Percentiles rank a stretch among this genome's conserved stretches.
These are phyloP conservation scores for Acanthurus tractus DNA, from an alignment of 2,797 vertebrate genomes.

Conservation along the genomic window DNA sequence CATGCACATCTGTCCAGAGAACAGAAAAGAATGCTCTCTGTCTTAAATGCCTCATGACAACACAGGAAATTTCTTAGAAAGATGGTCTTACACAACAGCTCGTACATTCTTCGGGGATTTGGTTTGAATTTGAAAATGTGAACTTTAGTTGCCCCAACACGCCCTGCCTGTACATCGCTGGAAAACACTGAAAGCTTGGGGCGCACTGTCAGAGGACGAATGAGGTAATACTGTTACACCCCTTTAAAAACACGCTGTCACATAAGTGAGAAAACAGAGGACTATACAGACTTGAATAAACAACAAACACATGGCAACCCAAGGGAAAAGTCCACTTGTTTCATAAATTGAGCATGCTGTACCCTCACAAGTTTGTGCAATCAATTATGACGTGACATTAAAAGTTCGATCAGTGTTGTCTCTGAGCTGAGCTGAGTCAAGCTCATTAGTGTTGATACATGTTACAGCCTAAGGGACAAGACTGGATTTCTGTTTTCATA, in stretches of 20 bases:
- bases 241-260: slow-evolving; percentile 67
- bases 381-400: slow-evolving; percentile 30
- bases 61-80: slow-evolving; percentile 54
- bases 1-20: slow-evolving; percentile 6
- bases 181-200: slow-evolving; percentile 63
- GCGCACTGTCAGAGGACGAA: slow-evolving; percentile 68
- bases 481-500: slow-evolving; percentile 13
- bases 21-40: slow-evolving; percentile 12
- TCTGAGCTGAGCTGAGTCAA: slow-evolving; percentile 9
- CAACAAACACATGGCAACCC: slow-evolving; percentile 51
- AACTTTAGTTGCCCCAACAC: slow-evolving; percentile 75
- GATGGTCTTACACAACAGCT: slow-evolving; percentile 62
- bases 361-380: slow-evolving; percentile 13
- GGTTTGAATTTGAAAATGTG: slow-evolving; percentile 69
- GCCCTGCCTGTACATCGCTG: slow-evolving; percentile 69
- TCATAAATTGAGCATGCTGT: slow-evolving; percentile 15
- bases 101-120: slow-evolving; percentile 51
- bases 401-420: slow-evolving; percentile 22
- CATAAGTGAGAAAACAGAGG: slow-evolving; percentile 57
- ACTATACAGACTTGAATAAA: slow-evolving; percentile 43
- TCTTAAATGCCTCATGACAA: slow-evolving; percentile 44
- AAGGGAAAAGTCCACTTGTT: slow-evolving; percentile 25
- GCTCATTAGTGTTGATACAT: slow-evolving; percentile 4
- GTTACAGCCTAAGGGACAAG: not conserved
- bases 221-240: slow-evolving; percentile 83